Percentiles rank a stretch among this genome's conserved stretches.
These are phyloP conservation scores for Microcebus tavaratra DNA, from an alignment of 2,113 vertebrate species.

Conservation along the genomic window DNA sequence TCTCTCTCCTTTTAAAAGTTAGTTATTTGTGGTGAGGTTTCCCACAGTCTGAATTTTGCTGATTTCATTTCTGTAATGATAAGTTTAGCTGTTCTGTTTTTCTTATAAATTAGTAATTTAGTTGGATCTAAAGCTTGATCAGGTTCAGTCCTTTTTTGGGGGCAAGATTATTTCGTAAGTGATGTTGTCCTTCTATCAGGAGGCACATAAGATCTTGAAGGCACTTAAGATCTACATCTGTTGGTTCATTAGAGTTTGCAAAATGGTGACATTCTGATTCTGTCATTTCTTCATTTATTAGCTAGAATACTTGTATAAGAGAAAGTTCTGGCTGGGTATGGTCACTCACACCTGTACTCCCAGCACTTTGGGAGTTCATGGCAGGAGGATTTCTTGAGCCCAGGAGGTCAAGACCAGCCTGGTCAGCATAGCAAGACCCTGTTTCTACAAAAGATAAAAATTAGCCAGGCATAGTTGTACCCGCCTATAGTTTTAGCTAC, in stretches of 20 bases:
- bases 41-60: not conserved
- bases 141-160: not conserved
- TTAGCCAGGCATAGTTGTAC: no score
- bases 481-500: no score
- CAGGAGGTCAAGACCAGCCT: no score
- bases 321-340: not conserved
- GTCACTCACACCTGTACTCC: no score
- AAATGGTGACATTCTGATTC: not conserved
- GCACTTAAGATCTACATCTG: not conserved
- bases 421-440: no score
- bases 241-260: not conserved
- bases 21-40: not conserved
- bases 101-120: not conserved
- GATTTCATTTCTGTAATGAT: not conserved
- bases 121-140: not conserved
- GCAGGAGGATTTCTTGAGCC: no score
- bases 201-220: not conserved
- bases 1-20: not conserved
- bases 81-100: not conserved
- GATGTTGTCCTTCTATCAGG: not conserved
- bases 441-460: no score
- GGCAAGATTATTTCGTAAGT: not conserved
- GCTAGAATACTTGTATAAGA: not conserved
- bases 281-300: not conserved
- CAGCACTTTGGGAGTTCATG: no score